Conservation (phyloP, 2,113 vertebrate genomes). For the Gnathonemus longibarbis region DNA sequence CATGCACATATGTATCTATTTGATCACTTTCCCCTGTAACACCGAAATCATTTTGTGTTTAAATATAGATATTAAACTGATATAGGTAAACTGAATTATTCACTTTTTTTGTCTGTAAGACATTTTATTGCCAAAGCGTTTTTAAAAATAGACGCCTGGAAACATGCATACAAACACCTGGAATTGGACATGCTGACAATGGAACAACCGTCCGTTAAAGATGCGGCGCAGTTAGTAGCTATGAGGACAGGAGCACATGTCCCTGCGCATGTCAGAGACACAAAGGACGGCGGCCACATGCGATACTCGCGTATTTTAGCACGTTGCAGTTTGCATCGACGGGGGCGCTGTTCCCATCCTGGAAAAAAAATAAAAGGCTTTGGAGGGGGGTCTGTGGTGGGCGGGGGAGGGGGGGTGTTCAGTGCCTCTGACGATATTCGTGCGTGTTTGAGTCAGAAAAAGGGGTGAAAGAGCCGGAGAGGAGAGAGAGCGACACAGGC, state of each 20-base stretch:
- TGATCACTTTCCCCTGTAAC: background rate
- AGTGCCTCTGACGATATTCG: slow-evolving; percentile 12
- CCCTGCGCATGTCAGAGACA: background rate
- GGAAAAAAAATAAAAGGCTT: slow-evolving; percentile 9
- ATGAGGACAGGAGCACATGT: background rate
- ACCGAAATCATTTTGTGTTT: background rate
- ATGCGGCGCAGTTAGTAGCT: background rate
- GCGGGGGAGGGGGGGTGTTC: slow-evolving; percentile 4
- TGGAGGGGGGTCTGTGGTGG: background rate
- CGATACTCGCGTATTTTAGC: background rate
- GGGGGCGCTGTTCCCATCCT: slow-evolving; percentile 5
- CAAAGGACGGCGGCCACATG: background rate
- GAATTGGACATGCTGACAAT: background rate
- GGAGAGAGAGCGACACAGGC: slow-evolving; percentile 5
- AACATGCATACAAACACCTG: background rate
- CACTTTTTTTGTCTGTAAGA: background rate
- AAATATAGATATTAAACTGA: background rate
- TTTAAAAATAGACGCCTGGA: background rate
- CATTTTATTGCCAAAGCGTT: background rate
- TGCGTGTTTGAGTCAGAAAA: slow-evolving; percentile 29
- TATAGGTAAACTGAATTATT: background rate
- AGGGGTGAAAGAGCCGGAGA: slow-evolving; percentile 13
- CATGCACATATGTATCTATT: background rate
- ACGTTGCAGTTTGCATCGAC: background rate
- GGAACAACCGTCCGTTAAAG: background rate